These are phyloP conservation scores for Enoplosus armatus DNA, from an alignment of 2,797 vertebrate genomes.

Conservation along the genomic window DNA sequence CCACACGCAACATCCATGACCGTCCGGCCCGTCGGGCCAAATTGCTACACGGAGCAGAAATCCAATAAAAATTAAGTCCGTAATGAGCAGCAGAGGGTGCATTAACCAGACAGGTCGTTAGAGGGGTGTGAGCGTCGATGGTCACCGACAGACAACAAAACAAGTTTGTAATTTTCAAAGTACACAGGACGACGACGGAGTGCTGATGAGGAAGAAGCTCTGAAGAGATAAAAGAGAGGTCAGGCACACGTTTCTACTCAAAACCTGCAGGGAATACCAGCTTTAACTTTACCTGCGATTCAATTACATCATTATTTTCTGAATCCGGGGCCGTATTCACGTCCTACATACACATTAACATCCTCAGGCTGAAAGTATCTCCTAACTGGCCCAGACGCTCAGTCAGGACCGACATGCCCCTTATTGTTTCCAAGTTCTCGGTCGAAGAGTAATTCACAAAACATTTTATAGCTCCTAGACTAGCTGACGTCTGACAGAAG, in stretches of 20 bases:
- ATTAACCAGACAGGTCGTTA: constrained; percentile 30
- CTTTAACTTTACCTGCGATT: no score
- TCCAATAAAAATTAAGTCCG: constrained; percentile 27
- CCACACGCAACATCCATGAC: neutral
- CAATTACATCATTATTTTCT: no score
- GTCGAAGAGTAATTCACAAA: no score
- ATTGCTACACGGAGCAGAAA: constrained; percentile 20
- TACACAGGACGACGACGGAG: neutral
- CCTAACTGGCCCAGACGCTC: neutral
- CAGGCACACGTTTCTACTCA: neutral
- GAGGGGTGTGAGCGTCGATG: neutral
- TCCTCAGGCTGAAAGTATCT: neutral
- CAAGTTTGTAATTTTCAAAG: constrained; percentile 31
- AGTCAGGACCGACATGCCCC: neutral
- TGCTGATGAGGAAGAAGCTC: neutral
- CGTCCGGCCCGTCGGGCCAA: neutral
- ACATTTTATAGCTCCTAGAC: no score
- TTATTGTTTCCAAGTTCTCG: no score
- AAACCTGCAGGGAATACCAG: no score
- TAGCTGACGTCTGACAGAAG: no score
- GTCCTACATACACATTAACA: no score
- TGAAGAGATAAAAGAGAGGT: neutral
- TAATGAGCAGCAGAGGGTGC: constrained; percentile 46
- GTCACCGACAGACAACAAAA: constrained; percentile 18
- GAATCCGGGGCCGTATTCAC: neutral